Evolutionary conservation across 2,888 invertebrate genomes (phyloP).

Genomic region (Ecdyonurus torrentis): DNA sequence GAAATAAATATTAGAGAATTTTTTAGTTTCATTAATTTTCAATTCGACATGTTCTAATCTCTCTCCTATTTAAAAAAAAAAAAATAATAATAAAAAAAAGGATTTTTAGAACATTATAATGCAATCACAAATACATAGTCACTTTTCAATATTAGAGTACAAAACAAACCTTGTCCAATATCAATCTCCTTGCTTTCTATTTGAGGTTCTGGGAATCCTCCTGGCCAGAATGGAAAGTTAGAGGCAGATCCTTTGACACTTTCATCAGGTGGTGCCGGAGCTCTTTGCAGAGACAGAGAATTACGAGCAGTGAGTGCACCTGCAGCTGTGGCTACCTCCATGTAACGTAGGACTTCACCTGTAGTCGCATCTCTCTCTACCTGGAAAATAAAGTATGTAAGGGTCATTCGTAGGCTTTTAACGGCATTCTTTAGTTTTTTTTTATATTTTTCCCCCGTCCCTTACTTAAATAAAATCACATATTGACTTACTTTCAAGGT

Average conservation of each 20-base stretch:
- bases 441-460: not conserved
- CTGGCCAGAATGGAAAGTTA: conserved; percentile 78
- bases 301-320: conserved; percentile 49
- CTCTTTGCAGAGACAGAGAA: conserved; percentile 62
- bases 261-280: conserved; percentile 52
- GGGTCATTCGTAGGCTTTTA: not conserved
- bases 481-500: conserved; percentile 29
- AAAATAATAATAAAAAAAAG: too few species aligned
- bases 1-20: too few species aligned
- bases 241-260: conserved; percentile 57
- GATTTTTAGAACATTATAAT: too few species aligned
- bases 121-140: too few species aligned
- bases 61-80: too few species aligned
- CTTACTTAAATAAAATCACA: not conserved
- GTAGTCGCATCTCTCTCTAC: conserved; percentile 56
- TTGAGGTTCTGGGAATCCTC: conserved; percentile 46
- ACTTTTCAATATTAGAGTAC: too few species aligned
- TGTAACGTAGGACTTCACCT: conserved; percentile 54
- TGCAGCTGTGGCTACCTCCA: conserved; percentile 37
- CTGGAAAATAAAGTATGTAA: conserved; percentile 24
- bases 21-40: too few species aligned
- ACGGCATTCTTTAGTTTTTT: not conserved
- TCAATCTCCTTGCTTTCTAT: too few species aligned
- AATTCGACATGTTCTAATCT: too few species aligned
- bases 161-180: too few species aligned